Evolutionary conservation across 1,140 invertebrate species (phyloP).

Genomic region (Bombus balteatus): DNA sequence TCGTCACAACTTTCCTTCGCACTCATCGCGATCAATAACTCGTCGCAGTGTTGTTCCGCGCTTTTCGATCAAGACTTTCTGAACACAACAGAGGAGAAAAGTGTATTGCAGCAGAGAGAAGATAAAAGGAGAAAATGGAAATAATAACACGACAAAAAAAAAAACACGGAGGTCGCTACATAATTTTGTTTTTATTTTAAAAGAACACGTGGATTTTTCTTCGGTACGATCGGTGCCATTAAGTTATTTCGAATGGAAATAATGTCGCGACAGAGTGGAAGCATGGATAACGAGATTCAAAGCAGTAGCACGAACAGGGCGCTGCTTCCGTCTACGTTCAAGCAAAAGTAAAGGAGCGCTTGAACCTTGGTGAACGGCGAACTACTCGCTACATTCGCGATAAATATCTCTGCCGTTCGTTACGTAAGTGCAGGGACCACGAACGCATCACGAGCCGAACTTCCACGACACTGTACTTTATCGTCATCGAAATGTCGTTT

Average conservation of each 20-base stretch:
- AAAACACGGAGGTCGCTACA: background rate
- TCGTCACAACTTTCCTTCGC: constrained; percentile 1
- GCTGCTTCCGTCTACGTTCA: background rate
- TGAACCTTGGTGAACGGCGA: constrained; percentile 7
- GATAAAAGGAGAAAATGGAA: background rate
- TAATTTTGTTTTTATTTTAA: too few relatives aligned
- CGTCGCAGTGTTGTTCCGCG: background rate
- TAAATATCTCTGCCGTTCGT: constrained; percentile 32
- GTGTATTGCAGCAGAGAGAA: background rate
- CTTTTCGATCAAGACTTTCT: background rate
- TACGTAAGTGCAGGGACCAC: constrained; percentile 1
- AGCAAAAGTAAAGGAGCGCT: constrained; percentile 6
- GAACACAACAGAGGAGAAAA: background rate
- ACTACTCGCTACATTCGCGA: constrained; percentile 13
- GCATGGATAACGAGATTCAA: constrained; percentile 27
- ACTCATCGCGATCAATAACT: constrained; percentile 42
- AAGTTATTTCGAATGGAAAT: constrained; percentile 29
- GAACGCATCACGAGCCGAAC: background rate
- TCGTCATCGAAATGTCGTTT: constrained; percentile 1
- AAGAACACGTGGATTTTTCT: background rate
- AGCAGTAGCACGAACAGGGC: background rate
- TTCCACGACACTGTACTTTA: background rate
- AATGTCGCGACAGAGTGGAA: constrained; percentile 14
- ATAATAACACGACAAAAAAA: background rate
- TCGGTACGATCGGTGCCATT: constrained; percentile 18